Evolutionary conservation across 1,140 invertebrate genomes (phyloP).

Genomic region (Cyphomyrmex costatus): DNA sequence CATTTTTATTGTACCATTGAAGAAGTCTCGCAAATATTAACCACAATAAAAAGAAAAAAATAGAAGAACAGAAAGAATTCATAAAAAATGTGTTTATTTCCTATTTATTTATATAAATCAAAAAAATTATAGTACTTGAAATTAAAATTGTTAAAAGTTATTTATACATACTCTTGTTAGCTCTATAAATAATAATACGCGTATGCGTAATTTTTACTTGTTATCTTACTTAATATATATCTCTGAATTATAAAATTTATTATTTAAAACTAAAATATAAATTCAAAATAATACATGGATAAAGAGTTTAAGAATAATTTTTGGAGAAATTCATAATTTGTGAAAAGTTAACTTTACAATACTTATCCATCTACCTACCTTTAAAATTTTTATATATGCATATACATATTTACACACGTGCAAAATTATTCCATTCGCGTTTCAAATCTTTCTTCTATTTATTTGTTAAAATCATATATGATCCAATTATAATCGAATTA

Average conservation of each 20-base stretch:
- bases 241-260: not conserved
- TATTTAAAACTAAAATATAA: not conserved
- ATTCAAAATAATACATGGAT: not conserved
- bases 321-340: not conserved
- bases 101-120: not conserved
- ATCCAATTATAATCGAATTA: not conserved
- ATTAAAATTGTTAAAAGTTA: constrained; percentile 2
- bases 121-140: not conserved
- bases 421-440: not conserved
- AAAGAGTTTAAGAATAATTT: not conserved
- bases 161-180: not conserved
- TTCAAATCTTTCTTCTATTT: not conserved
- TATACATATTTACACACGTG: not conserved
- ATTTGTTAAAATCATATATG: constrained; percentile 13
- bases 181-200: not conserved
- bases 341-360: not conserved
- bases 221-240: no score
- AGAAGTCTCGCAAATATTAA: not conserved
- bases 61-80: not conserved
- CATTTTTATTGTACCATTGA: not conserved
- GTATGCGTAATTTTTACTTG: not conserved
- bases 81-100: not conserved
- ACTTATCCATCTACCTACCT: not conserved
- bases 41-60: not conserved
- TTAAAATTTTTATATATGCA: not conserved